Evolutionary conservation across 2,113 vertebrate species (phyloP), one percentile per base, ranked within the genome.

Genomic region (Hiodon tergisus): DNA sequence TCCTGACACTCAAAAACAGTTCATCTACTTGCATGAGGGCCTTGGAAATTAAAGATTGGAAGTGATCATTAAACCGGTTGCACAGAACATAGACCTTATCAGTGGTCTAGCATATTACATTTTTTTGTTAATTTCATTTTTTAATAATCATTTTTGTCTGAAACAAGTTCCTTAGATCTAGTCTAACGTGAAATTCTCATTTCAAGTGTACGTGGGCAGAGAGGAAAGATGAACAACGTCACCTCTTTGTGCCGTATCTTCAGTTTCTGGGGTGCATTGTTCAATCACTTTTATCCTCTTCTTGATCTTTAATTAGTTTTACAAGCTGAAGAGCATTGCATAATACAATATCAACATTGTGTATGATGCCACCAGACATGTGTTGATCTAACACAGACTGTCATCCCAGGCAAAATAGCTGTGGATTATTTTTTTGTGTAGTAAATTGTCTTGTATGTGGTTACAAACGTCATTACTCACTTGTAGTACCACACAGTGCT

Each of bases 141-240:
- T 66, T n/a, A n/a, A n/a, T n/a, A n/a, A n/a, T 66, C 9, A n/a
- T 48, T 63, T 66, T 48, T 66, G 46, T 66, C 48, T 11, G 63
- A 66, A 47, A 47, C 7, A 66, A 66, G 4, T 6, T 66, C 5
- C 31, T 11, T 66, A 16, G 9, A 66, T 48, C 46, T 6, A 6
- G 31, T 66, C 8, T 8, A 66, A 66, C 9, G 48, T 66, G 46
- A 66, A 46, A 13, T 48, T 48, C 6, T 8, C 31, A 17, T 66
- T 66, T 66, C 17, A 66, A 66, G 63, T 66, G 63, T 65, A 65
- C n/a, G 62, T 66, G 31, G 31, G 63, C 63, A 66, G 63, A 47
- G 48, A 66, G 31, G 63, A 10, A 66, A 48, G 63, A 66, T 48
- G 11, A 66, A 66, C 11, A 47, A 11, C 5, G 13, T 47, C 63